These are phyloP conservation scores for Drosophila ananassae DNA, from an alignment of 1,140 invertebrate genomes.

Conservation along the genomic window DNA sequence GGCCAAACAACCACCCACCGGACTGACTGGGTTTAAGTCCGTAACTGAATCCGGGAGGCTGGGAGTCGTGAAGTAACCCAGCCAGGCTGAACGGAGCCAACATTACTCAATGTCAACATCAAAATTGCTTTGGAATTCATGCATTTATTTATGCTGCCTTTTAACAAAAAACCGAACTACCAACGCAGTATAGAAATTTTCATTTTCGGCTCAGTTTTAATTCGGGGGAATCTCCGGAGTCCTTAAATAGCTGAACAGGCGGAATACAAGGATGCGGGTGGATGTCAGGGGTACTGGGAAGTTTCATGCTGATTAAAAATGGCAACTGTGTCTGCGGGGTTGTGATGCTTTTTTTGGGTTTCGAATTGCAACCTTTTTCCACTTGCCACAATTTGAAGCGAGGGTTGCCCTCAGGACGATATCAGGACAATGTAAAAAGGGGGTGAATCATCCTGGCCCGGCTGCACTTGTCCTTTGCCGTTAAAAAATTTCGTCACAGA, in stretches of 20 bases:
- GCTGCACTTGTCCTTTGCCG: slow-evolving; percentile 64
- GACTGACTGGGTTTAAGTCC: slow-evolving; percentile 6
- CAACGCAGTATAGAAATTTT: slow-evolving; percentile 70
- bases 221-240: slow-evolving; percentile 33
- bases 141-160: slow-evolving; percentile 61
- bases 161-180: slow-evolving; percentile 52
- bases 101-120: slow-evolving; percentile 82
- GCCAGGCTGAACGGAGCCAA: slow-evolving; percentile 46
- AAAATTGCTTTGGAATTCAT: slow-evolving; percentile 82
- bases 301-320: slow-evolving; percentile 78
- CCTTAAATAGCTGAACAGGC: slow-evolving; percentile 75
- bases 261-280: background rate
- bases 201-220: slow-evolving; percentile 60
- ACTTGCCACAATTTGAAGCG: slow-evolving; percentile 21
- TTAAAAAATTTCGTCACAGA: slow-evolving; percentile 80
- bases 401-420: slow-evolving; percentile 34
- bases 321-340: slow-evolving; percentile 52
- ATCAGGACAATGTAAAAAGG: slow-evolving; percentile 1
- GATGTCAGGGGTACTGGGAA: background rate
- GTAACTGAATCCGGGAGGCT: slow-evolving; percentile 5
- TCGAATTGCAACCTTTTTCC: slow-evolving; percentile 70
- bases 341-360: slow-evolving; percentile 46
- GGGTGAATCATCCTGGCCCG: slow-evolving; percentile 43
- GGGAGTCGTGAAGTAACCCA: background rate
- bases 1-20: slow-evolving; percentile 74